A percentile compares a stretch with the other conserved stretches of the same genome.
These are phyloP conservation scores for Diaprepes abbreviatus DNA, from an alignment of 2,888 invertebrate genomes.

Conservation along the genomic window DNA sequence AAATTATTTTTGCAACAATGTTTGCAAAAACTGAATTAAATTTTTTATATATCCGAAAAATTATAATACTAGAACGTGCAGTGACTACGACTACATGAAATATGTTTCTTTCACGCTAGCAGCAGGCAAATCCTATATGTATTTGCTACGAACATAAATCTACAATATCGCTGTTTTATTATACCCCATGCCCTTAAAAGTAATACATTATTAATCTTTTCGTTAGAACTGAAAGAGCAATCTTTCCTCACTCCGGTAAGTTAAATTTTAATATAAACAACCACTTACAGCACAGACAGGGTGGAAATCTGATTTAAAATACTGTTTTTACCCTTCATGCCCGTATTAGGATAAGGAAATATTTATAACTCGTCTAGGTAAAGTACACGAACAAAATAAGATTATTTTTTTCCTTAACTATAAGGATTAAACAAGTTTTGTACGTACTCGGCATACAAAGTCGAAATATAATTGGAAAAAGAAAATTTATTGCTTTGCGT, in stretches of 20 bases:
- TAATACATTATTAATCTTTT: conserved; percentile 44
- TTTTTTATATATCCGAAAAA: background rate
- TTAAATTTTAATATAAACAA: conserved; percentile 36
- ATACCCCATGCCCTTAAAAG: conserved; percentile 40
- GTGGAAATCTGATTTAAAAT: conserved; percentile 12
- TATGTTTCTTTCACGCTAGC: conserved; percentile 27
- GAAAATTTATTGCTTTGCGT: too few relatives aligned
- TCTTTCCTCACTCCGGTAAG: conserved; percentile 21
- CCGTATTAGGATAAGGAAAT: conserved; percentile 1
- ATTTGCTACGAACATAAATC: conserved; percentile 38
- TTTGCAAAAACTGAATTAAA: too few relatives aligned
- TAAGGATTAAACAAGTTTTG: too few relatives aligned
- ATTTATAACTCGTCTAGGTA: conserved; percentile 9
- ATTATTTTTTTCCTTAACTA: background rate
- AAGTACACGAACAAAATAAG: conserved; percentile 1
- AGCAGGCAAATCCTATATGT: conserved; percentile 36
- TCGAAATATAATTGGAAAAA: too few relatives aligned
- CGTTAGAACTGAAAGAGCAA: conserved; percentile 34
- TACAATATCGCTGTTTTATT: conserved; percentile 42
- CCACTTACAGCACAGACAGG: conserved; percentile 25
- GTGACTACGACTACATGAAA: conserved; percentile 14
- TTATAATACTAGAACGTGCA: background rate
- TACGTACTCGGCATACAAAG: too few relatives aligned
- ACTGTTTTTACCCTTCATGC: conserved; percentile 5
- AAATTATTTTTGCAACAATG: too few relatives aligned